Base-by-base conservation (phyloP, 1,140 invertebrate genomes). In the Acromyrmex echinatior region DNA sequence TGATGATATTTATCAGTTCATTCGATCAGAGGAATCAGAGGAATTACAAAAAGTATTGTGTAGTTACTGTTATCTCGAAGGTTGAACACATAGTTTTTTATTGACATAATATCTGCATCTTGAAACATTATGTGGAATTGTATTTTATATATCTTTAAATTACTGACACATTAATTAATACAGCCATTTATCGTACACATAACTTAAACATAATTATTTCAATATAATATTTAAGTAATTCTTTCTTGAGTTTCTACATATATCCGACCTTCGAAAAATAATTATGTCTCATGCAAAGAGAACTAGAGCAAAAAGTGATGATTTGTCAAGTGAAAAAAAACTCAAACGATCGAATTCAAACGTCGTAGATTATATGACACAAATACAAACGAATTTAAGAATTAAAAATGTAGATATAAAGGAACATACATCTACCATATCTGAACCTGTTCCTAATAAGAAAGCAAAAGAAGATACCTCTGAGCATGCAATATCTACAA, bases 291-390 rank as follows among this genome's bases (percentile, higher is more conserved):
- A 35, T 21, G 0, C 51, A 21, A 92, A 89, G 82, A 92, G 88
- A 88, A 65, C n/a, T 28, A 91, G 78, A 89, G 63, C 88, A 39
- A 86, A 91, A 14, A 87, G 86, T 2, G 76, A 90, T 39, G 88
- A 90, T 25, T 18, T 85, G 16, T 78, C 88, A 9, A 56, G 86
- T 35, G 25, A 53, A 51, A 93, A 91, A 70, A 90, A 86, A 68
- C 49, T 88, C 0, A 89, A 65, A 58, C 10, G 74, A 9, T 49
- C 80, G 9, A 58, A 68, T 28, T 79, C 86, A 65, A 39, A 0
- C 28, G 3, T 12, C 14, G 10, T 49, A 16, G 25, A 82, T 53
- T 82, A 62, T 0, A 53, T 74, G 35, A 45, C 10, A 12, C 35
- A 73, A 53, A 60, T 45, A 73, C 68, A 58, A 49, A 45, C 31